These are phyloP conservation scores for Sus cebifrons DNA, from an alignment of 2,797 vertebrate genomes.

Conservation along the genomic window DNA sequence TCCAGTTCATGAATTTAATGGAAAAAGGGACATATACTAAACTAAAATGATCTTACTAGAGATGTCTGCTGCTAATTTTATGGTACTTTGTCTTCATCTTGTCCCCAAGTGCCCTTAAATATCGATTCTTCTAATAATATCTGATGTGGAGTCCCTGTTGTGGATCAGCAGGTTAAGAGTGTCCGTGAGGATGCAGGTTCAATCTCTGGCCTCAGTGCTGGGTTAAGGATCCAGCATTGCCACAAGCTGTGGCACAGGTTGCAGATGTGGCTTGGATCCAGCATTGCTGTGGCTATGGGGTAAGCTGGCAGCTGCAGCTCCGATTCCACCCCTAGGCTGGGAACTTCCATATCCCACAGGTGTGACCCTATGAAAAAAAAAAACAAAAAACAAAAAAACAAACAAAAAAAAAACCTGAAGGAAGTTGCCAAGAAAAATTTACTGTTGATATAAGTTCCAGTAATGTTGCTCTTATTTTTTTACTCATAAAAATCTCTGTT, in stretches of 20 bases:
- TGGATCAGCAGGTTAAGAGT: no score
- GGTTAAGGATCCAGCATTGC: no score
- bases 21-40: background rate
- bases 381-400: no score
- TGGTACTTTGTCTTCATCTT: background rate
- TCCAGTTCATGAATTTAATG: background rate
- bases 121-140: slow-evolving; percentile 65
- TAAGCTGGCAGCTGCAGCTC: no score
- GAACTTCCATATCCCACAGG: no score
- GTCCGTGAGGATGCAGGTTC: no score
- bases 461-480: slow-evolving; percentile 70
- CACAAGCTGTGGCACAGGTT: no score
- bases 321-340: no score
- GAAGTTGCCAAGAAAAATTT: slow-evolving; percentile 12
- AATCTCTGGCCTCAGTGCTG: no score
- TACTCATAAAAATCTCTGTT: slow-evolving; percentile 76
- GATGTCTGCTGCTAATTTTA: background rate
- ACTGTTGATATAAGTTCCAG: slow-evolving; percentile 52
- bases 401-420: slow-evolving; percentile 42
- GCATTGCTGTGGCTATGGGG: no score
- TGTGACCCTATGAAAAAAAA: no score
- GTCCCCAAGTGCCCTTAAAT: slow-evolving; percentile 12
- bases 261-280: no score
- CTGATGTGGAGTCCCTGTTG: background rate
- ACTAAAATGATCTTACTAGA: background rate